Base-by-base conservation (phyloP, 1,140 invertebrate species). In the Acromyrmex charruanus region DNA sequence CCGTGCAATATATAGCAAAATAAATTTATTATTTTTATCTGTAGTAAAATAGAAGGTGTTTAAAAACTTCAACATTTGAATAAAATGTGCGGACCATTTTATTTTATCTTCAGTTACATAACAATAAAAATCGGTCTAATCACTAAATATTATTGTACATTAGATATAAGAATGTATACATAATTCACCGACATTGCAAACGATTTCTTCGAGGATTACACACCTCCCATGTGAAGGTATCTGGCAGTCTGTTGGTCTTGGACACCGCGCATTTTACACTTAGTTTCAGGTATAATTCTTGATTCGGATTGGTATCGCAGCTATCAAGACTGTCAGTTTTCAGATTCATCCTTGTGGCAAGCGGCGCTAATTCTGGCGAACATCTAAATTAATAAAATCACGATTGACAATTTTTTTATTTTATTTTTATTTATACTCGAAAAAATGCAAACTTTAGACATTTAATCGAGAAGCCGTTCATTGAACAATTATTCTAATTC, bases 281-380 rank as follows among this genome's bases (percentile, higher is more conserved):
- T 14, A 95, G 87, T 69, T 91, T 93, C 12, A 95, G 55, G 10
- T 93, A 94, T 0, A 95, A 12, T 44, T 95, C 93, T 3, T 92
- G 92, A 35, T 89, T 74, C 2, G 16, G 88, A 14, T 80, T 68
- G 5, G 25, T 28, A 55, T 55, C 21, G 71, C 69, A 63, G 7
- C 71, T 53, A 4, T 95, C 94, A 4, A 94, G 66, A 12, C 93
- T 89, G 18, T 94, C 92, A 3, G 72, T 91, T 44, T 91, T 91
- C 2, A 95, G 75, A 12, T 86, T 44, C 6, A 91, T 71, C 35
- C 90, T 91, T 1, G 93, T 86, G 2, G 93, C 87, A 0, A 94
- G 74, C 0, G 95, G 95, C 28, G 94, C 95, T 4, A 95, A 68
- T 79, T 95, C 95, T 1, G 93, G 89, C 0, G 94, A 94, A 59